These are phyloP conservation scores for Calameuta idolon DNA, from an alignment of 2,888 invertebrate genomes.

Conservation along the genomic window DNA sequence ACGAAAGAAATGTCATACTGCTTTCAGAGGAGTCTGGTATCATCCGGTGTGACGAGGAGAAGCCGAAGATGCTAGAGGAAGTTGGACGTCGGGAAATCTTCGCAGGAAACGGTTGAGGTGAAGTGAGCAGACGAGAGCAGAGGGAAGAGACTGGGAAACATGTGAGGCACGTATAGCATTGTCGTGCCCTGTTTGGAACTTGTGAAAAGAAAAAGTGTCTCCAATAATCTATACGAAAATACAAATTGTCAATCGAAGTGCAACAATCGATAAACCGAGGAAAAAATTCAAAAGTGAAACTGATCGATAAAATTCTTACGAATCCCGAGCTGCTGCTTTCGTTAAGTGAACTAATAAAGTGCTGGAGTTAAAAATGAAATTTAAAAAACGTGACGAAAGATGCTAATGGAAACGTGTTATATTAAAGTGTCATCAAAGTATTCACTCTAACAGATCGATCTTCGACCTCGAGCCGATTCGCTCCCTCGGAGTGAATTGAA, in stretches of 20 bases:
- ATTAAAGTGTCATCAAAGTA: background rate
- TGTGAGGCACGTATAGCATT: slow-evolving; percentile 23
- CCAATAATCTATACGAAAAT: background rate
- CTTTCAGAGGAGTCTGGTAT: background rate
- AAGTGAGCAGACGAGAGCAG: background rate
- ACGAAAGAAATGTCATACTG: background rate
- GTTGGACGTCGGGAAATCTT: slow-evolving; percentile 47
- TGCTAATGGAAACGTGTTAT: background rate
- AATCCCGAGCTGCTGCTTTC: background rate
- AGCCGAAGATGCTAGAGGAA: slow-evolving; percentile 43
- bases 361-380: background rate
- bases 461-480: background rate
- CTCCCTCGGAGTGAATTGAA: background rate
- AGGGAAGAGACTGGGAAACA: slow-evolving; percentile 25
- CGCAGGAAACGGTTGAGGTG: slow-evolving; percentile 49
- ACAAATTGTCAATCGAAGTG: background rate
- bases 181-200: slow-evolving; percentile 26
- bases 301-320: background rate
- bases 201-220: slow-evolving; percentile 18
- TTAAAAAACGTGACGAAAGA: background rate
- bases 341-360: background rate
- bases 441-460: background rate
- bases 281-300: background rate
- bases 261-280: background rate
- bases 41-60: background rate